Base-by-base conservation (phyloP, 2,113 vertebrate species). In the Romanogobio albipinnatus region DNA sequence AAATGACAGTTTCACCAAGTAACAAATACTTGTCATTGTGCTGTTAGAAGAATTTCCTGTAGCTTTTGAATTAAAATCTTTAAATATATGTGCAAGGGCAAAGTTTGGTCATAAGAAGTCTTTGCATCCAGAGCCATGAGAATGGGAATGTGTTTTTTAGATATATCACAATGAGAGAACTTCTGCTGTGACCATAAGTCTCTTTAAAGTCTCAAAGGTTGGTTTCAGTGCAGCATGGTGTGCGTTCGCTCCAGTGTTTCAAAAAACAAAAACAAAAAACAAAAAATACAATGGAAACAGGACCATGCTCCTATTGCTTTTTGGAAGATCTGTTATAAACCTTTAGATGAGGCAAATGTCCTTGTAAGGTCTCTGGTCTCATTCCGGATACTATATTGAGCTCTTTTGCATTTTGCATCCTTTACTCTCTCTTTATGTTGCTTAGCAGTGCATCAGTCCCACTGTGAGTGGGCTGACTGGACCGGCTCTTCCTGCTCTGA, bases 401-500 rank as follows among this genome's bases (percentile, higher is more conserved):
- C 64, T 80, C 6, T 61, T 61, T 61, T 79, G 76, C 43, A 17
- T 81, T 49, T 22, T 56, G 26, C 66, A 36, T 47, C 29, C 62
- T 39, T 91, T 86, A 95, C 88, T 96, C 95, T 88, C 94, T 94
- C 88, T 96, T 96, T 84, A 96, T 95, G 76, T 89, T 93, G 85
- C 91, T 89, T 58, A 95, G 91, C 84, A 94, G 91, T 64, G 93
- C 80, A 74, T 93, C 93, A 47, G 85, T 43, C 86, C 89, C 86
- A 82, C 89, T 91, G 89, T 87, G 91, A 45, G 84, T 22, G 15
- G 90, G 89, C 80, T 86, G 89, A 43, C 91, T 91, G 1, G 90
- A 90, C 82, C 95, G 91, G 76, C 92, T 91, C 90, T 94, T 95
- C 89, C 95, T 93, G 82, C 93, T 94, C 90, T 96, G 96, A 89